Base-by-base conservation (phyloP, 2,797 vertebrate species). In the Acanthis flammea region DNA sequence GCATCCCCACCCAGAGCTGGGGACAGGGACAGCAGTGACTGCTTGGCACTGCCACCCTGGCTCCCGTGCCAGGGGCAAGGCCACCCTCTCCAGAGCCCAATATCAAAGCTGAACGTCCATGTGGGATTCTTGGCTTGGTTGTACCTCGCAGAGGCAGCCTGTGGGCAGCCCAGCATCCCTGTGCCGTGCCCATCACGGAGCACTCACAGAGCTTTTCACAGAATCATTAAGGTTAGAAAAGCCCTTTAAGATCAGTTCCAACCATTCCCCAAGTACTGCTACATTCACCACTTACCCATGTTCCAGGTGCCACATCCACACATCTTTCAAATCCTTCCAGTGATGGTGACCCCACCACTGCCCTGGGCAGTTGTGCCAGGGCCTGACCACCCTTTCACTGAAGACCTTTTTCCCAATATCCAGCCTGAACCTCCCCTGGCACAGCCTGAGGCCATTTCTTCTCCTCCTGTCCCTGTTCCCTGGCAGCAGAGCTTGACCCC, bases 1-100 rank as follows among this genome's bases (percentile, higher is more conserved):
- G 99, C 99, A 99, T 99, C 45, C 99, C 99, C 95, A 99, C 99
- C 99, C 99, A 99, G 96, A 99, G 98, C 99, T 99, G 98, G 84
- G 92, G 61, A 94, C 1, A 41, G 53, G 62, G 42, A 95, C 25
- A 51, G 76, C 6, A 5, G 31, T 94, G 55, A 91, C n/a, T 47
- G 63, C 30, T 25, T 2, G 19, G 44, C 47, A 30, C 24, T 23
- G 62, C 61, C 53, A 30, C 37, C 45, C 61, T 12, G 41, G 45
- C 3, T 30, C 45, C 35, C 4, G 3, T 22, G 44, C 15, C 10
- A 41, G 60, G 35, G 13, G 14, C 48, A 31, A 51, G 79, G n/a
- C 51, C 12, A 6, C 16, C 22, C 54, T 57, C 28, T 41, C 16
- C 19, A 48, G 55, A 72, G 47, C 35, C 58, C 37, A 4, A 1